Evolutionary conservation across 2,797 vertebrate species (phyloP).

Genomic region (Cossypha dichroa): DNA sequence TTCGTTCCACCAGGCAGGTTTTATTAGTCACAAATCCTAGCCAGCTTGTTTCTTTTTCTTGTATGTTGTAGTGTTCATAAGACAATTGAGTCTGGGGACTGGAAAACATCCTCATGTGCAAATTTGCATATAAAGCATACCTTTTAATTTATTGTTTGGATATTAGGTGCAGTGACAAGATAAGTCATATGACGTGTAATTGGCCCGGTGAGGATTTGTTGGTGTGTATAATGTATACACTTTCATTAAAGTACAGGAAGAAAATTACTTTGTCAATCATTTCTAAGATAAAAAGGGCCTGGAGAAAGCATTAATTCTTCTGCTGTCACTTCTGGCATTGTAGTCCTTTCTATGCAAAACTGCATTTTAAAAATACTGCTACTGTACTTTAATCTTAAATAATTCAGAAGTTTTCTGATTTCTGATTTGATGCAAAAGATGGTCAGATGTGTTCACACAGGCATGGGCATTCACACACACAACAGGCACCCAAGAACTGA

Average conservation of each 20-base stretch:
- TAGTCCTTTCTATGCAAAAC: constrained; percentile 29
- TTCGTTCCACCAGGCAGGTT: constrained; percentile 16
- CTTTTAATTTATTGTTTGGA: constrained; percentile 69
- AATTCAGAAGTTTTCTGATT: constrained; percentile 14
- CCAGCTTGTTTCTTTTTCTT: constrained; percentile 14
- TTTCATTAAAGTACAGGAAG: constrained; percentile 71
- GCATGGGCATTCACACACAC: accelerated
- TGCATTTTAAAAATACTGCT: constrained; percentile 10
- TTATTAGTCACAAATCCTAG: constrained; percentile 45
- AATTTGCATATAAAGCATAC: constrained; percentile 47
- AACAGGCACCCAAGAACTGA: not conserved
- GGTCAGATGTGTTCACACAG: not conserved
- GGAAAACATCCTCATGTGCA: constrained; percentile 40
- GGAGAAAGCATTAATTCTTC: constrained; percentile 68
- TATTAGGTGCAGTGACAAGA: constrained; percentile 64
- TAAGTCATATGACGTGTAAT: constrained; percentile 68
- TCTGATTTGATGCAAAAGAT: not conserved
- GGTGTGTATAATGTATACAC: constrained; percentile 66
- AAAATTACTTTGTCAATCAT: constrained; percentile 77
- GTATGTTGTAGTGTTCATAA: constrained; percentile 31
- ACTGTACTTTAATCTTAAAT: constrained; percentile 15
- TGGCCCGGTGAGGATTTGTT: constrained; percentile 57
- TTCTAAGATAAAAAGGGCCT: constrained; percentile 55
- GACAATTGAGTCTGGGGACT: constrained; percentile 43
- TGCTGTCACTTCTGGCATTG: constrained; percentile 53